Evolutionary conservation across 2,113 vertebrate genomes (phyloP).

Genomic region (Todiramphus chloris): DNA sequence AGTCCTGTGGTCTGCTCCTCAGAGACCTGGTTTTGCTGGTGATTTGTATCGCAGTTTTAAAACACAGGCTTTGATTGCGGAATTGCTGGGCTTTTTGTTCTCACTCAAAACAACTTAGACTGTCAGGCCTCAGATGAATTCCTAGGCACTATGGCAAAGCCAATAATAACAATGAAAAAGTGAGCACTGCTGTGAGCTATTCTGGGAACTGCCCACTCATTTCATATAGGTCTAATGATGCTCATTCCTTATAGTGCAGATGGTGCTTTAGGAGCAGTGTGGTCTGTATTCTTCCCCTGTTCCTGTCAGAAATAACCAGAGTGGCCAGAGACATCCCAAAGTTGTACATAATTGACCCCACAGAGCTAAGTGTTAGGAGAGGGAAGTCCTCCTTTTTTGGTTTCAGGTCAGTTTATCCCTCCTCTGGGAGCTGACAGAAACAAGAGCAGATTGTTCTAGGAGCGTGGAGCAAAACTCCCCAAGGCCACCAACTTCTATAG

Average conservation of each 20-base stretch:
- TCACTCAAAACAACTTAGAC: neutral
- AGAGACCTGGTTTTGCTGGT: neutral
- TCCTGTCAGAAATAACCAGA: neutral
- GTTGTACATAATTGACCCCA: neutral
- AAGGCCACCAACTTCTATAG: neutral
- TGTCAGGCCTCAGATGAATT: neutral
- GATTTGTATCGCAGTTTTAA: conserved; percentile 3
- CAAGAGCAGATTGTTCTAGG: neutral
- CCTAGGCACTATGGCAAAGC: neutral
- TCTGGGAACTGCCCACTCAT: neutral
- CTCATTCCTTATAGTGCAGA: neutral
- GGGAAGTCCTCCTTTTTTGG: neutral
- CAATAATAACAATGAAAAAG: neutral
- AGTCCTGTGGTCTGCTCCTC: neutral
- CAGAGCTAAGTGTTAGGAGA: neutral
- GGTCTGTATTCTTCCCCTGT: neutral
- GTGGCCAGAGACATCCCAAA: neutral
- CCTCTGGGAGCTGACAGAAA: neutral
- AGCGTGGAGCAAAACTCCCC: neutral
- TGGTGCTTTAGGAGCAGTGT: neutral
- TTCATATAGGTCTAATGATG: neutral
- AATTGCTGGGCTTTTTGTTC: neutral
- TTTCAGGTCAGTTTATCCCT: neutral
- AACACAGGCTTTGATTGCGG: neutral
- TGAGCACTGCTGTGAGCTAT: neutral